Conservation (phyloP, 2,113 vertebrate species). For the Cromileptes altivelis region DNA sequence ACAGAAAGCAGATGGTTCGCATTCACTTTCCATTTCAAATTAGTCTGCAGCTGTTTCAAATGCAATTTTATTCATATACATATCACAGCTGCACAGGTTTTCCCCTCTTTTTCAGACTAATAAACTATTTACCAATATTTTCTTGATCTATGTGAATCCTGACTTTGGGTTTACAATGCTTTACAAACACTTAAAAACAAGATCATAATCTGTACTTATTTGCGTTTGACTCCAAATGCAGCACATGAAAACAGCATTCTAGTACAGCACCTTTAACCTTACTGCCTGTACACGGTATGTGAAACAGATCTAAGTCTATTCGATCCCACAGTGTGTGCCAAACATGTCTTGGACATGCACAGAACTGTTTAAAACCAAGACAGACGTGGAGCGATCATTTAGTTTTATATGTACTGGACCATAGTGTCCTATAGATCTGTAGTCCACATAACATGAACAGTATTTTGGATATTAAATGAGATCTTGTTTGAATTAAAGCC, state of each 20-base stretch:
- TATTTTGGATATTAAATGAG: background rate
- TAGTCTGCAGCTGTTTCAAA: conserved; percentile 8
- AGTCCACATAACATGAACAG: background rate
- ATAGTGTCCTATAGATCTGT: background rate
- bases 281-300: background rate
- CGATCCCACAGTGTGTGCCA: background rate
- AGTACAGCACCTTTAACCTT: background rate
- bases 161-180: background rate
- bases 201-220: background rate
- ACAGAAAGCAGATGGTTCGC: background rate
- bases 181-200: background rate
- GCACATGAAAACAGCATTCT: background rate
- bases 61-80: background rate
- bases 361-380: background rate
- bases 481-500: background rate
- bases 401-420: background rate
- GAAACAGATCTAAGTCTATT: background rate
- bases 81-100: background rate
- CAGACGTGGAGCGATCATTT: background rate
- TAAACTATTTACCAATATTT: background rate
- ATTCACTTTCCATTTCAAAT: conserved; percentile 18
- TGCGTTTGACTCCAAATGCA: background rate
- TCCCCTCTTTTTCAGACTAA: background rate
- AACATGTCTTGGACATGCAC: background rate
- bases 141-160: background rate